Evolutionary conservation across 2,888 invertebrate genomes (phyloP).

Genomic region (Ischnura elegans): DNA sequence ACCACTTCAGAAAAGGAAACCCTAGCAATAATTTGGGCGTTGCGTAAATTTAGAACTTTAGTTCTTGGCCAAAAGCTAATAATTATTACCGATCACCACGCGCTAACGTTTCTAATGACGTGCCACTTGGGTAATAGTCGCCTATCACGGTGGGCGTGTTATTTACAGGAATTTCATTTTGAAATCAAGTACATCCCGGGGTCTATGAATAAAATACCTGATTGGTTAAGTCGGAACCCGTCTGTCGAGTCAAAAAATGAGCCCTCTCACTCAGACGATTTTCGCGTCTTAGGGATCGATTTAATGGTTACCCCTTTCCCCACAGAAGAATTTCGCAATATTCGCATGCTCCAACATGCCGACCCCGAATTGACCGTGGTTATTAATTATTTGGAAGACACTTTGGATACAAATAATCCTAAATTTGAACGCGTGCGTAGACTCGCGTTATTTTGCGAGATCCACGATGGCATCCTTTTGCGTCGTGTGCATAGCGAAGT

Average conservation of each 20-base stretch:
- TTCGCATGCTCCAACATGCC: not conserved
- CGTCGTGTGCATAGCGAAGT: not conserved
- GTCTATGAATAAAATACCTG: not conserved
- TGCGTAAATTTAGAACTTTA: not conserved
- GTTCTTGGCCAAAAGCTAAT: not conserved
- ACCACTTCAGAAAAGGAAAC: conserved; percentile 40
- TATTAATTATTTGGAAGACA: not conserved
- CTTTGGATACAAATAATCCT: not conserved
- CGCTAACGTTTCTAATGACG: not conserved
- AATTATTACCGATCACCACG: conserved; percentile 29
- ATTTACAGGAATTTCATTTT: conserved; percentile 15
- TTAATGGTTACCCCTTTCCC: not conserved
- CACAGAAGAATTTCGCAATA: conserved; percentile 1
- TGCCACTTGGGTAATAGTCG: conserved; percentile 34
- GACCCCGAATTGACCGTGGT: not conserved
- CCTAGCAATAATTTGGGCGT: conserved; percentile 9
- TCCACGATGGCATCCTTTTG: not conserved
- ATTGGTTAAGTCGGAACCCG: conserved; percentile 15
- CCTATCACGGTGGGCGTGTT: not conserved
- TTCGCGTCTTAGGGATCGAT: not conserved
- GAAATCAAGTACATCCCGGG: conserved; percentile 20
- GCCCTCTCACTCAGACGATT: not conserved
- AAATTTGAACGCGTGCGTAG: not conserved
- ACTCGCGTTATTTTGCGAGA: not conserved
- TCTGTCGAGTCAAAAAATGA: not conserved